Evolutionary conservation across 2,113 vertebrate species (phyloP).

Genomic region (Lampris incognitus): DNA sequence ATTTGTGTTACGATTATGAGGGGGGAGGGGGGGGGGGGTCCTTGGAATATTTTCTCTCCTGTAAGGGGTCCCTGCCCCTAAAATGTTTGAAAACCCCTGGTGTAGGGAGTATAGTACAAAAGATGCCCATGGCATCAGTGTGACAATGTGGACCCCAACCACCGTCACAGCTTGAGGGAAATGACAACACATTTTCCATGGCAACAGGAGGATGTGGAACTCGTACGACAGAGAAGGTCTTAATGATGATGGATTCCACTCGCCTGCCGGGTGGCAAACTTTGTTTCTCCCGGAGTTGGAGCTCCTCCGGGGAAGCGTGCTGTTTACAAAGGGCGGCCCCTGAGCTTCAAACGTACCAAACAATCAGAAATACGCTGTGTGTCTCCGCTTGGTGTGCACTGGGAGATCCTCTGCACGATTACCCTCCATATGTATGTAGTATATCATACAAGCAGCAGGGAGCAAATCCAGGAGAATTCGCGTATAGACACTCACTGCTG

Average conservation of each 20-base stretch:
- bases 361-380: slow-evolving; percentile 50
- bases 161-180: not conserved
- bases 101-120: not conserved
- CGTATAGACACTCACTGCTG: no score
- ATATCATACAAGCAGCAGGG: no score
- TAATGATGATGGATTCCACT: slow-evolving; percentile 56
- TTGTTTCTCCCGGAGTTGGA: slow-evolving; percentile 12
- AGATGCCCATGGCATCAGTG: not conserved
- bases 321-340: slow-evolving; percentile 34
- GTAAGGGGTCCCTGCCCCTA: no score
- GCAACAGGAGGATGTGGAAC: slow-evolving; percentile 9
- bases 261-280: slow-evolving; percentile 18
- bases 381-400: not conserved
- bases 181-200: slow-evolving; percentile 23
- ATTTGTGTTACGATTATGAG: no score
- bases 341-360: slow-evolving; percentile 15
- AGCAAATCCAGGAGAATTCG: no score
- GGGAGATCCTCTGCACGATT: not conserved
- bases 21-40: no score
- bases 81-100: not conserved
- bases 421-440: not conserved
- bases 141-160: not conserved
- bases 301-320: slow-evolving; percentile 6
- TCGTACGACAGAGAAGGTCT: slow-evolving; percentile 18
- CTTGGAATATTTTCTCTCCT: no score